A percentile compares a stretch with the other conserved stretches of the same genome.
Conservation (phyloP, 64 coral and sea anemone species). For the Montipora foliosa region DNA sequence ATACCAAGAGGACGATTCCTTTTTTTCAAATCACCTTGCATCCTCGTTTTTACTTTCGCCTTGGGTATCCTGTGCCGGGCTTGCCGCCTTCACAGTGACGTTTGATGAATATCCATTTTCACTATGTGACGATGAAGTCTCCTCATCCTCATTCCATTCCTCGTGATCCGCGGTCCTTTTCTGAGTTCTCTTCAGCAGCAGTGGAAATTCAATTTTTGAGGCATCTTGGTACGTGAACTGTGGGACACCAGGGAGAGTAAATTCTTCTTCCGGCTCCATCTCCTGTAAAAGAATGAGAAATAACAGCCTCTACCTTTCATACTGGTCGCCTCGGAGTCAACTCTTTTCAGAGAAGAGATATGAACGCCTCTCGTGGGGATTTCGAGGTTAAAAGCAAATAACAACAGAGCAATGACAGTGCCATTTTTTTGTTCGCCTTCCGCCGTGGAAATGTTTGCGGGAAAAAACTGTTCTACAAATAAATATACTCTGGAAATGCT, state of each 20-base stretch:
- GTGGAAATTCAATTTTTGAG: constrained; percentile 69
- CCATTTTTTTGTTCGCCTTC: no score
- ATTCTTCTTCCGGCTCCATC: constrained; percentile 65
- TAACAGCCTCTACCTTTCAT: no score
- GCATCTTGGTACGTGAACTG: constrained; percentile 86
- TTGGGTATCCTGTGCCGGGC: constrained; percentile 7
- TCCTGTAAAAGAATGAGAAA: constrained; percentile 20
- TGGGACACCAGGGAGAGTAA: constrained; percentile 74
- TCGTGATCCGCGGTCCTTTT: constrained; percentile 40
- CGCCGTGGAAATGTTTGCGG: no score
- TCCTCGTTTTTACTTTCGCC: constrained; percentile 41
- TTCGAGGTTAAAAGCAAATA: no score
- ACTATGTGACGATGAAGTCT: constrained; percentile 55
- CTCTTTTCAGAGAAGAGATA: no score
- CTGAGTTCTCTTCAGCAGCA: constrained; percentile 81
- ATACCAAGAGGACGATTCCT: no score
- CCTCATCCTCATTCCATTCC: constrained; percentile 48
- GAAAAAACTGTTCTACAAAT: no score
- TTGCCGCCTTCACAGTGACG: constrained; percentile 33
- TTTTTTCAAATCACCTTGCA: constrained; percentile 40
- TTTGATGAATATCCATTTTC: constrained; percentile 52
- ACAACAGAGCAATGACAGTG: no score
- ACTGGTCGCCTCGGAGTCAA: no score
- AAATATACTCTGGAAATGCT: no score
- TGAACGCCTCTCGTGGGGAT: no score